Base-by-base conservation (phyloP, 1,140 invertebrate species). In the Pygmarrhopalites habei region DNA sequence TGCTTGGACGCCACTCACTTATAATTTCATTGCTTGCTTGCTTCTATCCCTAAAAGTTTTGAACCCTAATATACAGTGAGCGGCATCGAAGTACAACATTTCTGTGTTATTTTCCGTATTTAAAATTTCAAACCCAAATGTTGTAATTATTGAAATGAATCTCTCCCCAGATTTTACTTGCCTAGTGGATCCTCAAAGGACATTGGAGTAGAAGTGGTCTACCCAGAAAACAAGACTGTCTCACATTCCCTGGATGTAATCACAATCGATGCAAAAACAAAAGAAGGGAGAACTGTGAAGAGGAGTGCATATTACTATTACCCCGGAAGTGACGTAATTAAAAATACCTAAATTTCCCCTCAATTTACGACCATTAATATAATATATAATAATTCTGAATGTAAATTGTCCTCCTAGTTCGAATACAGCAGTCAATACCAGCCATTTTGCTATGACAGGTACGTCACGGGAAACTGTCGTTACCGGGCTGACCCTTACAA, bases 391-490 rank as follows among this genome's bases (percentile, higher is more conserved):
- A n/a, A n/a, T n/a, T n/a, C n/a, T n/a, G n/a, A n/a, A n/a, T n/a
- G n/a, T n/a, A n/a, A n/a, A n/a, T n/a, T n/a, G n/a, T n/a, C n/a
- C n/a, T n/a, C n/a, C n/a, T n/a, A n/a, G n/a, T n/a, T n/a, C n/a
- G 49, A 23, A 14, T 7, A 25, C 5, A 10, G 28, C 10, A 5
- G 23, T 15, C 23, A 52, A 12, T 26, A 56, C 4, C 53, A 56
- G 23, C 55, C 62, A 26, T 64, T 64, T 43, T 64, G 62, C 26
- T 64, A 51, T 35, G 67, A 69, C 46, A 30, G 60, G n/a, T 61
- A 65, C 32, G 67, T 69, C 2, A 52, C 41, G 23, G 67, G 67
- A 28, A 69, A 64, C n/a, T 69, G 67, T 35, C 12, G 60, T n/a
- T 69, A 69, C 26, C 23, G 67, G 2, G 52, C 60, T 7, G 60